Conservation (phyloP, 2,113 vertebrate genomes). For the Rallus limicola region DNA sequence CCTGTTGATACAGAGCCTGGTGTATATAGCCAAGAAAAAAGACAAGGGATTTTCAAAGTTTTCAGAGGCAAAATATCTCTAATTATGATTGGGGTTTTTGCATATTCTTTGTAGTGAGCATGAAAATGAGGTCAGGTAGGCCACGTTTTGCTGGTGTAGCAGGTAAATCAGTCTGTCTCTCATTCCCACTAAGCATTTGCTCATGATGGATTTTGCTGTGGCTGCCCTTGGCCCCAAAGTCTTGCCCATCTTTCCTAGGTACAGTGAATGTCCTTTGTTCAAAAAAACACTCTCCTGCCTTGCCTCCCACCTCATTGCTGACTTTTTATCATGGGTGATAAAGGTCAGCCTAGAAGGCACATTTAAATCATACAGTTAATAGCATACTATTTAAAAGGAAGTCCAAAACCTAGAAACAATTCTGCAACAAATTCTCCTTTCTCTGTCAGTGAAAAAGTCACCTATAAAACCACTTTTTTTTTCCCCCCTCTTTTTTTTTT, state of each 20-base stretch:
- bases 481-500: rapidly evolving
- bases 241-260: neutral
- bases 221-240: neutral
- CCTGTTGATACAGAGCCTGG: neutral
- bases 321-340: neutral
- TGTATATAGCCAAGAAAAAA: neutral
- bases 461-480: neutral
- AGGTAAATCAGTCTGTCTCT: neutral
- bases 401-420: neutral
- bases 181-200: neutral
- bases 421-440: neutral
- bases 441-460: neutral
- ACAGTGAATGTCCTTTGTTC: neutral
- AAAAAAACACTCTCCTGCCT: neutral
- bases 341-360: neutral
- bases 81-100: neutral
- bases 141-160: neutral
- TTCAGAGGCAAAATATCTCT: neutral
- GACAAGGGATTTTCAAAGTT: neutral
- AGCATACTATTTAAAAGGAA: neutral
- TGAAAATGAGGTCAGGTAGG: neutral
- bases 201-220: neutral
- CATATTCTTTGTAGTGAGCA: neutral
- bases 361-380: neutral
- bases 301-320: neutral